phyloP scores from a whole-genome alignment of 2,113 vertebrate genomes.

The Corythoichthys haematopterus region DNA sequence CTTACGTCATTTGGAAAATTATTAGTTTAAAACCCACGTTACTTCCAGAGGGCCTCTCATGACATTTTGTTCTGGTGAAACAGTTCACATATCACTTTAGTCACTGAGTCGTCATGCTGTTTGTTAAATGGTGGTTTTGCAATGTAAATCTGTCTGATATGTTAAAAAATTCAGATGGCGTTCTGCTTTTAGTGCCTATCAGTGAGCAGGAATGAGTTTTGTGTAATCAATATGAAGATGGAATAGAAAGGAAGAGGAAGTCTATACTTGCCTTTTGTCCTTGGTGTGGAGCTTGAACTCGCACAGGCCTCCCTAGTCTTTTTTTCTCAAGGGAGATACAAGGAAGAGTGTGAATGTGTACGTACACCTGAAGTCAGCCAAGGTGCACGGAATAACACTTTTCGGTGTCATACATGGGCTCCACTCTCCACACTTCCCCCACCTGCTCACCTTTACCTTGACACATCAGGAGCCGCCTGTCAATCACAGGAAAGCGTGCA shows the following conservation, averaged over 20 bases:
- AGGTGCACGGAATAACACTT: constrained; percentile 44
- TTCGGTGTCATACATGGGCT: constrained; percentile 13
- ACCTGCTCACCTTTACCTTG: constrained; percentile 7
- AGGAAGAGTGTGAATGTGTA: constrained; percentile 46
- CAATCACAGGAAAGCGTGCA: constrained; percentile 16
- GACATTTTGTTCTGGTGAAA: too few species aligned
- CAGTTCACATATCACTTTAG: too few species aligned
- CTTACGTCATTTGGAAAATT: too few species aligned
- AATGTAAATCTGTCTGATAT: constrained; percentile 36
- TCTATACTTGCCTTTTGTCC: constrained; percentile 55
- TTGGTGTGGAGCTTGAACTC: constrained; percentile 57
- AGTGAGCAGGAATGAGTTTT: neutral
- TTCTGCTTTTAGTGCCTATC: constrained; percentile 32
- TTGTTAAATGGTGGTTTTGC: constrained; percentile 36
- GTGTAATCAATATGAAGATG: constrained; percentile 23
- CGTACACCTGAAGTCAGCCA: constrained; percentile 60
- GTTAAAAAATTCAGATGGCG: constrained; percentile 30
- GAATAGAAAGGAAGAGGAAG: constrained; percentile 35
- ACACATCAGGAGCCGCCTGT: constrained; percentile 13
- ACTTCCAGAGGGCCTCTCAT: too few species aligned
- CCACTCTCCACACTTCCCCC: neutral
- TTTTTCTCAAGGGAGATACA: constrained; percentile 53
- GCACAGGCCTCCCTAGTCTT: constrained; percentile 52
- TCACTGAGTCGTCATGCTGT: constrained; percentile 37
- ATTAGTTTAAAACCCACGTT: too few species aligned